Evolutionary conservation across 2,113 vertebrate genomes (phyloP), one percentile per base, ranked within the genome.

Genomic region (Cebidichthys violaceus): DNA sequence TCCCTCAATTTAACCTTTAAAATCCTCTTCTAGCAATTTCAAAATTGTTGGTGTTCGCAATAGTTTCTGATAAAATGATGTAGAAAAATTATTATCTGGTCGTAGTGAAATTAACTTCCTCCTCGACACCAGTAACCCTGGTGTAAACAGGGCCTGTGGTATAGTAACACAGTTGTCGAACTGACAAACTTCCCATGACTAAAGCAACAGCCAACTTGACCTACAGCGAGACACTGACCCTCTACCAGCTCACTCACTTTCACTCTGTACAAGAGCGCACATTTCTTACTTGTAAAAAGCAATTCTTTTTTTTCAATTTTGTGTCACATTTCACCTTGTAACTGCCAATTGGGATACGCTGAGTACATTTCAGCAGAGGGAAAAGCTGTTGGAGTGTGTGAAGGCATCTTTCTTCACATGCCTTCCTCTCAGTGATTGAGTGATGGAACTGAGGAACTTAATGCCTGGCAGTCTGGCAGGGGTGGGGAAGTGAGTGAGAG

Each of bases 261-360:
- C 84, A 61, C 75, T 70, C 39, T 29, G 55, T 17, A 65, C 7
- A 22, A 72, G 27, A 77, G 54, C 9, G 4, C 54, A 79, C 76
- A 76, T 70, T 83, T 81, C 68, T 70, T 67, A 35, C 55, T 75
- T 65, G 72, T 73, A 72, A 70, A 85, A 85, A 81, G 17, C 35
- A 29, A 72, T 61, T 35, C 33, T 81, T 84, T 59, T 84, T 81
- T 55, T 18, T 18, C 68, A 43, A 83, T 64, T 85, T 77, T 41
- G 22, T 89, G 84, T 90, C 86, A 87, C 84, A 89, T 88, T 78
- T 87, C 82, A 85, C 82, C 83, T 87, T 88, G 87, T 84, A 88
- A 70, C 77, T 88, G 88, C 75, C 85, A 88, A 73, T 41, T 67
- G 22, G 61, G 84, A 33, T 75, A 69, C 55, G 52, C 75, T 54